Conservation (phyloP, 2,113 vertebrate genomes). For the Osmerus eperlanus region DNA sequence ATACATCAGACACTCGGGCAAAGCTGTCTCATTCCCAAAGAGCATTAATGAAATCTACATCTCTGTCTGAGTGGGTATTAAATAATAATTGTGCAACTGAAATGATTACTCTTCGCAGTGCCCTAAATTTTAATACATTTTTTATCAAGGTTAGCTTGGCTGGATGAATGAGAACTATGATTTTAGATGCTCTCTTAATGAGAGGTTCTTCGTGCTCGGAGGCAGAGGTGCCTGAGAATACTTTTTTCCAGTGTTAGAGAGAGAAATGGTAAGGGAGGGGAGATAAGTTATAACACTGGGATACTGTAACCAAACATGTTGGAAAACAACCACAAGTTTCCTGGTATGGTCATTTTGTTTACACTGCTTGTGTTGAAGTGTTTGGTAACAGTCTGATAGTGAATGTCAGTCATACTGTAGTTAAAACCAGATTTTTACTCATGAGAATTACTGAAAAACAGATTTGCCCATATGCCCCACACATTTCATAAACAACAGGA, state of each 20-base stretch:
- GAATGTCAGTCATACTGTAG: conserved; percentile 20
- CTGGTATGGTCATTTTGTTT: conserved; percentile 19
- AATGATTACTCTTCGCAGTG: conserved; percentile 72
- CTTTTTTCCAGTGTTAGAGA: conserved; percentile 60
- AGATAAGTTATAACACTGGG: conserved; percentile 40
- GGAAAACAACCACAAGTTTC: conserved; percentile 29
- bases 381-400: conserved; percentile 49
- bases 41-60: conserved; percentile 70
- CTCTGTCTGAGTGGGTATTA: conserved; percentile 68
- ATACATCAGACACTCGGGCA: conserved; percentile 61
- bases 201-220: conserved; percentile 56
- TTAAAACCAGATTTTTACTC: conserved; percentile 27
- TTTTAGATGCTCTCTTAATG: conserved; percentile 65
- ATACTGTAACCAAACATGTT: conserved; percentile 15
- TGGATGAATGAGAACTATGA: conserved; percentile 65
- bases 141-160: conserved; percentile 70
- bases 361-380: conserved; percentile 20
- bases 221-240: conserved; percentile 42
- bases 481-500: conserved; percentile 32
- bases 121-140: conserved; percentile 71
- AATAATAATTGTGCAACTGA: conserved; percentile 68
- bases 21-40: conserved; percentile 60
- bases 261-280: conserved; percentile 61
- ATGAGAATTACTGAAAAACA: conserved; percentile 1
- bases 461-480: conserved; percentile 30